Percentiles rank a stretch among this genome's conserved stretches.
Evolutionary conservation across 2,888 invertebrate genomes (phyloP).

Genomic region (Cosmia trapezina): DNA sequence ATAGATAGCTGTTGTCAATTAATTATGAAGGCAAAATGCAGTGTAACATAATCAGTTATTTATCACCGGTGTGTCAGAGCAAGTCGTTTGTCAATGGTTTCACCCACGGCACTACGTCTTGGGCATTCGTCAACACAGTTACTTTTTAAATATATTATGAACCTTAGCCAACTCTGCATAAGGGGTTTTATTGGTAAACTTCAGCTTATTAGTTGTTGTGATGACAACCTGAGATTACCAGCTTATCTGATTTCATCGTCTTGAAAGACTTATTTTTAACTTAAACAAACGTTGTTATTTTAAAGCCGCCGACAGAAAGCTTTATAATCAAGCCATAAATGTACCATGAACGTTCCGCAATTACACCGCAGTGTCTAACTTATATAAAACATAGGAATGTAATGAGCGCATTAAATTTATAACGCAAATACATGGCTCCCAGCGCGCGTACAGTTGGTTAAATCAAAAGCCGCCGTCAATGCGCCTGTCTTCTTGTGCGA

Average conservation of each 20-base stretch:
- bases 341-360: slow-evolving; percentile 64
- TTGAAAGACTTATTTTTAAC: slow-evolving; percentile 81
- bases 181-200: slow-evolving; percentile 73
- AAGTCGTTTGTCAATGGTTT: slow-evolving; percentile 88
- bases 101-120: slow-evolving; percentile 86
- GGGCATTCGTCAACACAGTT: slow-evolving; percentile 82
- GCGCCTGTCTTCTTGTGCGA: slow-evolving; percentile 82
- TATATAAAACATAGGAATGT: slow-evolving; percentile 70
- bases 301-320: slow-evolving; percentile 60
- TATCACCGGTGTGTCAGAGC: slow-evolving; percentile 87
- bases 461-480: slow-evolving; percentile 84
- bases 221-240: slow-evolving; percentile 85
- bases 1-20: slow-evolving; percentile 86
- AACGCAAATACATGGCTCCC: slow-evolving; percentile 71
- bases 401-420: slow-evolving; percentile 77
- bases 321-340: slow-evolving; percentile 64
- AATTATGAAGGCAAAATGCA: slow-evolving; percentile 88
- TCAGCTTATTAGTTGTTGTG: slow-evolving; percentile 79
- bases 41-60: slow-evolving; percentile 90
- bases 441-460: slow-evolving; percentile 73
- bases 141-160: slow-evolving; percentile 70
- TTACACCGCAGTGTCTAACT: slow-evolving; percentile 60
- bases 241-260: slow-evolving; percentile 87
- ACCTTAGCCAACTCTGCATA: slow-evolving; percentile 75
- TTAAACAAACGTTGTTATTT: slow-evolving; percentile 71